Base-by-base conservation (phyloP, 1,140 invertebrate species). In the Drosophila repleta region DNA sequence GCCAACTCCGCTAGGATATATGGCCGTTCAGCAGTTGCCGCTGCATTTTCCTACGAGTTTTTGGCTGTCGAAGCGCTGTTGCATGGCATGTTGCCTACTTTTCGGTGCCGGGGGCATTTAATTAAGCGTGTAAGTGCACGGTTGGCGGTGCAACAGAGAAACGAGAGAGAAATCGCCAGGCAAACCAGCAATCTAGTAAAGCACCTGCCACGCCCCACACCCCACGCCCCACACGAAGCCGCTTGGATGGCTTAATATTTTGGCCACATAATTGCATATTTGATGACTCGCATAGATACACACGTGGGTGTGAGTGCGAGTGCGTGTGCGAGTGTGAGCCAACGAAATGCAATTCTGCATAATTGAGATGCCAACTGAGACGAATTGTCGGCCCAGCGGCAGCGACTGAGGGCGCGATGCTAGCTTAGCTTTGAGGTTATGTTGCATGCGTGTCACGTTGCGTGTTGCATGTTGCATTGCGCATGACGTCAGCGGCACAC, bases 61-160 rank as follows among this genome's bases (percentile, higher is more conserved):
- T 67, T 63, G 64, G 8, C 17, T 10, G 45, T 63, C 39, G 61
- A 65, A 55, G 66, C 75, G 60, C 63, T 55, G 46, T 45, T 78
- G 74, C 70, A 80, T 81, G 78, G 77, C 77, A 81, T 62, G 75
- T 72, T 84, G 81, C 82, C 74, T 75, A 65, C 71, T 76, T 82
- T 82, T 69, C 71, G 64, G 83, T 71, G 70, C 57, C 57, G 43
- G 32, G 68, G 71, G 71, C 78, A 88, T 87, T 87, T 88, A 88
- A 87, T 87, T 87, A 87, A 88, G 82, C 82, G 82, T 87, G 83
- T 82, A 87, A 87, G 74, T 87, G 83, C 79, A 83, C 55, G 48
- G 51, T 74, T 24, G 64, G 64, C 56, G 46, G 48, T 13, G 20
- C 32, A 29, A 41, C 13, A 17, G 3, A 37, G n/a, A 35, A 15